A percentile compares a stretch with the other conserved stretches of the same genome.
These are phyloP conservation scores for Drosophila anceps DNA, from an alignment of 2,888 invertebrate species.

Conservation along the genomic window DNA sequence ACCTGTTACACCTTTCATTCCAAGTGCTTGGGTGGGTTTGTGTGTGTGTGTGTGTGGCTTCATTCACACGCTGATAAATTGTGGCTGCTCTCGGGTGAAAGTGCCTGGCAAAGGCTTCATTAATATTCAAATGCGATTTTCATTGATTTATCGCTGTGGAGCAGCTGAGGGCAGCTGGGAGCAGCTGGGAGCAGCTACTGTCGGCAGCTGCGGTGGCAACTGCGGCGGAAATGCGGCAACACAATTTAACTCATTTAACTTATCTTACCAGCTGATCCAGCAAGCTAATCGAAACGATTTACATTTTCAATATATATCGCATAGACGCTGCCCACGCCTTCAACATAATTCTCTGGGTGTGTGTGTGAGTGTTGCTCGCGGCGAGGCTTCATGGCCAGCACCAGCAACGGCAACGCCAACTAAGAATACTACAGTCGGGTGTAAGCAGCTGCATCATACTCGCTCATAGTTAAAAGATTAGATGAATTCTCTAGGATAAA, in stretches of 20 bases:
- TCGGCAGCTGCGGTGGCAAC: slow-evolving; percentile 46
- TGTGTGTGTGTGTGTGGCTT: slow-evolving; percentile 68
- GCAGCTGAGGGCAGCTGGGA: slow-evolving; percentile 48
- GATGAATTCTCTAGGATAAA: not conserved
- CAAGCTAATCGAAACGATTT: slow-evolving; percentile 50
- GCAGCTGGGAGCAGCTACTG: slow-evolving; percentile 48
- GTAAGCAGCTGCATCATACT: not conserved
- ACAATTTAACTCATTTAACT: slow-evolving; percentile 53
- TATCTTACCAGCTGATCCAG: slow-evolving; percentile 11
- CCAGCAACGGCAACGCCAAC: not conserved
- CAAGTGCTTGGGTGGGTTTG: slow-evolving; percentile 24
- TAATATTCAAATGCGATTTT: slow-evolving; percentile 68
- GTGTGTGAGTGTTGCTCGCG: slow-evolving; percentile 29
- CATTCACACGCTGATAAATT: slow-evolving; percentile 82
- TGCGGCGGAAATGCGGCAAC: slow-evolving; percentile 47
- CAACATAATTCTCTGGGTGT: slow-evolving; percentile 22
- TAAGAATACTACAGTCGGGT: not conserved
- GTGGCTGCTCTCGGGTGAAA: slow-evolving; percentile 55
- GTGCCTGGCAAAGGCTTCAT: slow-evolving; percentile 69
- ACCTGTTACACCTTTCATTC: slow-evolving; percentile 56
- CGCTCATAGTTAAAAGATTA: not conserved
- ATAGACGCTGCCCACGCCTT: slow-evolving; percentile 40
- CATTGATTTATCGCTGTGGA: slow-evolving; percentile 67
- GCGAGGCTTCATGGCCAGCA: slow-evolving; percentile 47
- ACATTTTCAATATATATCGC: slow-evolving; percentile 44